Conservation (phyloP, 2,113 vertebrate species). For the Dendrocopos noguchii region DNA sequence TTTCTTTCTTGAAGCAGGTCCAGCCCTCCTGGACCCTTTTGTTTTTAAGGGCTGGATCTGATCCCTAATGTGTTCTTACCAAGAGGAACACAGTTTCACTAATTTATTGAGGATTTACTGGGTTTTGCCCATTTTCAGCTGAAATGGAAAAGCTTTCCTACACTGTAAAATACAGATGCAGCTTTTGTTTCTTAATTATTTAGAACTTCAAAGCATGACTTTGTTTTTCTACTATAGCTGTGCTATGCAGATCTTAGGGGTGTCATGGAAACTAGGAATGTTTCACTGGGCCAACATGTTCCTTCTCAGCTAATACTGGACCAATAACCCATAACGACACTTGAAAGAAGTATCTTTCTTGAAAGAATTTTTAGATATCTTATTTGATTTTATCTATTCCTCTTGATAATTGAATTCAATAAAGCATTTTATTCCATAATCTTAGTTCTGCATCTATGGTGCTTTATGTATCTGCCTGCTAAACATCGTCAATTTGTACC, state of each 20-base stretch:
- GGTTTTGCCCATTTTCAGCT: not conserved
- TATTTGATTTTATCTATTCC: not conserved
- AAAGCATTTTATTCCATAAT: not conserved
- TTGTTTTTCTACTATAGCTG: slow-evolving; percentile 19
- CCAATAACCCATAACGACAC: not conserved
- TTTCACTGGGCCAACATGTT: slow-evolving; percentile 29
- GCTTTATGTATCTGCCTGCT: not conserved
- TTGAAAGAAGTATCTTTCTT: not conserved
- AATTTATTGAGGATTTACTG: not conserved
- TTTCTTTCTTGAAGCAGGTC: too few relatives aligned
- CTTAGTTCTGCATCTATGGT: not conserved
- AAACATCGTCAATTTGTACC: not conserved
- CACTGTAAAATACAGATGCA: not conserved
- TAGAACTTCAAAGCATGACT: slow-evolving; percentile 19
- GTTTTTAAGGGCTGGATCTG: not conserved
- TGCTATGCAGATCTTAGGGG: slow-evolving; percentile 22
- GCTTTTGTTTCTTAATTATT: slow-evolving; percentile 39
- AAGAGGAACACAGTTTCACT: not conserved
- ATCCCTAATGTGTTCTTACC: not conserved
- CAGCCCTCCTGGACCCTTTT: too few relatives aligned
- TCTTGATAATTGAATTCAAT: not conserved
- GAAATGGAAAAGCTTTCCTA: not conserved
- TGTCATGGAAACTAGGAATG: slow-evolving; percentile 52
- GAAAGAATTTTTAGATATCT: not conserved
- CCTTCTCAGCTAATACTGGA: not conserved